These are phyloP conservation scores for Drosophila mulleri DNA, from an alignment of 2,888 invertebrate species.

Conservation along the genomic window DNA sequence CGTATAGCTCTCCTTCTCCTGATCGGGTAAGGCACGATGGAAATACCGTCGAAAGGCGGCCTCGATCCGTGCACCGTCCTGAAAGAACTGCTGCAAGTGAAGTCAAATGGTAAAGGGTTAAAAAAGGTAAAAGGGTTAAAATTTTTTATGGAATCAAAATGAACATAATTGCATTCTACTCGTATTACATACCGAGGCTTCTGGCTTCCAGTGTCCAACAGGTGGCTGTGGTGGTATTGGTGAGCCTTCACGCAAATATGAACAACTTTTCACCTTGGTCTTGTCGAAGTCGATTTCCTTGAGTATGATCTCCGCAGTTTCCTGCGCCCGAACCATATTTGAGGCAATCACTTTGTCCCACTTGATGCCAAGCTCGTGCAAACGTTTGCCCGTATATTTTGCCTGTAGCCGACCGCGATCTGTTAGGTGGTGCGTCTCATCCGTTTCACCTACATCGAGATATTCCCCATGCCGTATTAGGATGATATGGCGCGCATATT, in stretches of 20 bases:
- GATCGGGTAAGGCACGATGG: slow-evolving; percentile 93
- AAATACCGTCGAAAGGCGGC: slow-evolving; percentile 97
- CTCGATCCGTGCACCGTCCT: slow-evolving; percentile 97
- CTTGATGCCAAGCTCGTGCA: slow-evolving; percentile 91
- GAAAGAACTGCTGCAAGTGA: slow-evolving; percentile 92
- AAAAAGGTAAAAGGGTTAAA: not conserved
- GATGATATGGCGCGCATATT: slow-evolving; percentile 90
- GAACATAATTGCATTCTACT: not conserved
- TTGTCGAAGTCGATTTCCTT: slow-evolving; percentile 88
- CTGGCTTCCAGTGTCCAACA: slow-evolving; percentile 94
- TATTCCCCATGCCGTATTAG: slow-evolving; percentile 98
- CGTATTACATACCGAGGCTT: slow-evolving; percentile 88
- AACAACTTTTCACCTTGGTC: slow-evolving; percentile 88
- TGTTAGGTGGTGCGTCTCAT: slow-evolving; percentile 91
- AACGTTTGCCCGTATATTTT: slow-evolving; percentile 91
- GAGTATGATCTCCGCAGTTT: slow-evolving; percentile 94
- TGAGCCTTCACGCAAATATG: slow-evolving; percentile 95
- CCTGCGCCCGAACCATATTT: slow-evolving; percentile 96
- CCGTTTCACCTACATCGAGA: slow-evolving; percentile 89
- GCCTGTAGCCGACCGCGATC: slow-evolving; percentile 94
- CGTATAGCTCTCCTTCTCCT: slow-evolving; percentile 93
- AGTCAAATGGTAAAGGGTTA: slow-evolving; percentile 1
- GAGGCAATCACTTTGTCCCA: slow-evolving; percentile 93
- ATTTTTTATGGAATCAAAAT: not conserved
- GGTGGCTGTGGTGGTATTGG: slow-evolving; percentile 98